Conservation (phyloP, 2,888 invertebrate species). For the Mimumesa dahlbomi region DNA sequence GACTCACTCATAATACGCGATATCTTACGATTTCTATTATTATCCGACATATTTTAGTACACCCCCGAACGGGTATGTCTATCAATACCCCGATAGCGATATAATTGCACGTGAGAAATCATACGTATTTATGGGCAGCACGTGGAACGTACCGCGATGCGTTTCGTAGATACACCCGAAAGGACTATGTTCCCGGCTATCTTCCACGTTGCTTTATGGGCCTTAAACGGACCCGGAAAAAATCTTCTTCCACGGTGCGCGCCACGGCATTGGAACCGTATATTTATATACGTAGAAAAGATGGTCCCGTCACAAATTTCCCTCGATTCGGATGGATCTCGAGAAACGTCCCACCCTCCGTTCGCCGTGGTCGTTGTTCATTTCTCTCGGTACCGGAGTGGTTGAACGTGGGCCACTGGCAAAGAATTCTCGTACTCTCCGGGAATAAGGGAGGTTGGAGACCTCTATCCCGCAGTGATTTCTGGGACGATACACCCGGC, state of each 20-base stretch:
- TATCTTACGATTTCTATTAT: constrained; percentile 49
- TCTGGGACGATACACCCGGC: constrained; percentile 59
- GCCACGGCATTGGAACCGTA: too few relatives aligned
- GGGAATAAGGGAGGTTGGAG: constrained; percentile 42
- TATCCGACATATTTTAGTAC: constrained; percentile 29
- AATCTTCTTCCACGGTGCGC: background rate
- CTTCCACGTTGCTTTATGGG: background rate
- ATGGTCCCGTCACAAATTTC: background rate
- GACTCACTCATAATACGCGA: constrained; percentile 49
- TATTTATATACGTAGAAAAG: too few relatives aligned
- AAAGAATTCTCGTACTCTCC: constrained; percentile 34
- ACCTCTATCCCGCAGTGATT: constrained; percentile 48
- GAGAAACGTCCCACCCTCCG: background rate
- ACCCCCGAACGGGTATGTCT: constrained; percentile 14
- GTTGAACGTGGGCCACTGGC: constrained; percentile 7
- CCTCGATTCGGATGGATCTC: too few relatives aligned
- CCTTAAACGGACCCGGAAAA: background rate
- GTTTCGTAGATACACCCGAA: constrained; percentile 14
- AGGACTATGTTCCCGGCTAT: constrained; percentile 15
- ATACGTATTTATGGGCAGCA: constrained; percentile 6
- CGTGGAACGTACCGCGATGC: constrained; percentile 13
- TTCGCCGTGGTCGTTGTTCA: background rate
- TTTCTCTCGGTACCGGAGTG: background rate
- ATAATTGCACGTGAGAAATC: constrained; percentile 32
- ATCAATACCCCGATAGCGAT: constrained; percentile 14